These are phyloP conservation scores for Platysteira castanea DNA, from an alignment of 2,113 vertebrate species.

Conservation along the genomic window DNA sequence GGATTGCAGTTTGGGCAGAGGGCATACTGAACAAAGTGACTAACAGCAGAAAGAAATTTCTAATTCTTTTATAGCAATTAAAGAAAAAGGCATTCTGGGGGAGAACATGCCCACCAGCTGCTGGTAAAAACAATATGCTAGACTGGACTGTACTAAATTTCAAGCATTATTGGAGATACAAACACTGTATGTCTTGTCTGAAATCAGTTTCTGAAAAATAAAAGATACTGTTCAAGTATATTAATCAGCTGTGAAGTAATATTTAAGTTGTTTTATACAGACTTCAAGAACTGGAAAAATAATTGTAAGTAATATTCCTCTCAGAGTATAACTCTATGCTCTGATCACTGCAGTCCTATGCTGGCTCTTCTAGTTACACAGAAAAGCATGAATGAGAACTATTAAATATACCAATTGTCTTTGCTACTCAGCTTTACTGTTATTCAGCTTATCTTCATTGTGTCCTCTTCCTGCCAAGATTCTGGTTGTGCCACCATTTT, in stretches of 20 bases:
- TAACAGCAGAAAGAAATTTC: background rate
- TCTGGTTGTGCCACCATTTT: background rate
- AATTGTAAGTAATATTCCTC: background rate
- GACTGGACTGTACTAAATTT: background rate
- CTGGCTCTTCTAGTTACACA: background rate
- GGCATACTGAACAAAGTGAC: background rate
- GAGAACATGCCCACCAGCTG: background rate
- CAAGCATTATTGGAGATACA: background rate
- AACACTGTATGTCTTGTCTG: background rate
- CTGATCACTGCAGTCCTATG: background rate
- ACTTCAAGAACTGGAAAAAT: background rate
- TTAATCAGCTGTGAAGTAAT: background rate
- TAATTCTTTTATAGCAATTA: background rate
- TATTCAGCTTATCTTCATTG: background rate
- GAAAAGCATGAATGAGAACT: background rate
- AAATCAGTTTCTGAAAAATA: background rate
- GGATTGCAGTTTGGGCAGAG: background rate
- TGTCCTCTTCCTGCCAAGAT: constrained; percentile 1
- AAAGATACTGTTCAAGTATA: background rate
- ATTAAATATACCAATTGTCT: background rate
- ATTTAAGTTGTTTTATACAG: background rate
- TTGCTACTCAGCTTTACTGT: background rate
- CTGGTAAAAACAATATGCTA: background rate
- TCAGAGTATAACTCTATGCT: background rate
- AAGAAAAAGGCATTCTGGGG: background rate